A percentile compares a stretch with the other conserved stretches of the same genome.
Conservation (phyloP, 2,888 invertebrate genomes). For the Tuberolachnus salignus region DNA sequence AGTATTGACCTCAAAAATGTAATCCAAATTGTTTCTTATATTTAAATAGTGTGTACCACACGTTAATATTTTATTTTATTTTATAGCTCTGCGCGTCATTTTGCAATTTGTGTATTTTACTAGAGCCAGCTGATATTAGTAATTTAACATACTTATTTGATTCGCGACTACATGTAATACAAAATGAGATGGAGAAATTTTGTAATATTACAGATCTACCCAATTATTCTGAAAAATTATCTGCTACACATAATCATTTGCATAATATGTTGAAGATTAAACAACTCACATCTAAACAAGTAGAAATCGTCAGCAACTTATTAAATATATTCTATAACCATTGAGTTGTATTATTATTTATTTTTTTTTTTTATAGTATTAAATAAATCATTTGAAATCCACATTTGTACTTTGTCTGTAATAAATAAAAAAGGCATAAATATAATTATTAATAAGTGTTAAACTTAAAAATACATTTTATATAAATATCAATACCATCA, state of each 20-base stretch:
- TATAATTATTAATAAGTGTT: too few relatives aligned
- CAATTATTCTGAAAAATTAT: slow-evolving; percentile 29
- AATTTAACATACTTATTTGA: slow-evolving; percentile 36
- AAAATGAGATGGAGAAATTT: slow-evolving; percentile 38
- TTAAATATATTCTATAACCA: slow-evolving; percentile 17
- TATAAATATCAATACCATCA: too few relatives aligned
- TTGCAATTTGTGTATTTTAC: slow-evolving; percentile 43
- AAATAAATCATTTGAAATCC: too few relatives aligned
- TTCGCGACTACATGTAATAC: slow-evolving; percentile 14
- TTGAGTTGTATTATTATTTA: background rate
- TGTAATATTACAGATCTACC: slow-evolving; percentile 20
- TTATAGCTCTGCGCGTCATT: slow-evolving; percentile 35
- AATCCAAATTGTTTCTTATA: too few relatives aligned
- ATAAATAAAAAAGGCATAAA: too few relatives aligned
- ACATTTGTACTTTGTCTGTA: too few relatives aligned
- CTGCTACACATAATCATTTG: slow-evolving; percentile 28
- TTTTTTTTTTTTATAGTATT: background rate
- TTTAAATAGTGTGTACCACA: too few relatives aligned
- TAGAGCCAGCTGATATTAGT: slow-evolving; percentile 25
- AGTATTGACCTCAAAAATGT: too few relatives aligned
- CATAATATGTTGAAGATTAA: slow-evolving; percentile 21
- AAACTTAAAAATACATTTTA: too few relatives aligned
- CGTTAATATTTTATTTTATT: background rate
- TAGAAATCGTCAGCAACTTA: slow-evolving; percentile 13
- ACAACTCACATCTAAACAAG: slow-evolving; percentile 38